These are phyloP conservation scores for Phaetusa simplex DNA, from an alignment of 2,113 vertebrate genomes.

Conservation along the genomic window DNA sequence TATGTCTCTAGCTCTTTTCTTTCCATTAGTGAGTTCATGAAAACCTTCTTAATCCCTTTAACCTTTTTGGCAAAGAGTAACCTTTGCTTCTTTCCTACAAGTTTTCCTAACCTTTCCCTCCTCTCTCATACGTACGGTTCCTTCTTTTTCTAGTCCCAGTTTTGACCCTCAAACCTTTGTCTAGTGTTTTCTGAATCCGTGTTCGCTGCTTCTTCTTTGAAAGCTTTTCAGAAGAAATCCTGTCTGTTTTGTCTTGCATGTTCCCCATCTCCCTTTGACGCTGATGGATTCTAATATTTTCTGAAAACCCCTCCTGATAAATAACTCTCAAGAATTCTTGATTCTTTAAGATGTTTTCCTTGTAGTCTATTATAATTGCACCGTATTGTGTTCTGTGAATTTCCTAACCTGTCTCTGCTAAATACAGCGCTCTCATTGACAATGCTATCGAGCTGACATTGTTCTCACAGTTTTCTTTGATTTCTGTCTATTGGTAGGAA, in stretches of 20 bases:
- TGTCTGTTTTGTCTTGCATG: neutral
- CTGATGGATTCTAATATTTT: neutral
- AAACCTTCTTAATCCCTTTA: neutral
- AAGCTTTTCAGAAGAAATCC: neutral
- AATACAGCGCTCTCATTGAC: conserved; percentile 13
- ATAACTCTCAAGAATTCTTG: neutral
- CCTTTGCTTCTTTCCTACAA: neutral
- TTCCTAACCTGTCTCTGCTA: conserved; percentile 18
- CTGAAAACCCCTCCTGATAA: neutral
- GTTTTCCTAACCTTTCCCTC: neutral
- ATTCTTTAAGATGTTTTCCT: neutral
- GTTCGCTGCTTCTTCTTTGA: neutral
- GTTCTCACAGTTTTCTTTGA: neutral
- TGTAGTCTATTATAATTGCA: neutral
- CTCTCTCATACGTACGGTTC: neutral
- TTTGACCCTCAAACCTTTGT: neutral
- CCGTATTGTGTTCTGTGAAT: neutral
- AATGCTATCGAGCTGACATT: neutral
- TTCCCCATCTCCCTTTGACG: neutral
- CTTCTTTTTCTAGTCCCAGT: neutral
- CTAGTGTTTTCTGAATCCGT: neutral
- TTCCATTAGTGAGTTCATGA: neutral
- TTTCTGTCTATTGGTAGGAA: conserved; percentile 14
- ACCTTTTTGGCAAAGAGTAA: neutral
- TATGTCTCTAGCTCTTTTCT: neutral